Base-by-base conservation (phyloP, 2,888 invertebrate species). In the Phalera bucephala region DNA sequence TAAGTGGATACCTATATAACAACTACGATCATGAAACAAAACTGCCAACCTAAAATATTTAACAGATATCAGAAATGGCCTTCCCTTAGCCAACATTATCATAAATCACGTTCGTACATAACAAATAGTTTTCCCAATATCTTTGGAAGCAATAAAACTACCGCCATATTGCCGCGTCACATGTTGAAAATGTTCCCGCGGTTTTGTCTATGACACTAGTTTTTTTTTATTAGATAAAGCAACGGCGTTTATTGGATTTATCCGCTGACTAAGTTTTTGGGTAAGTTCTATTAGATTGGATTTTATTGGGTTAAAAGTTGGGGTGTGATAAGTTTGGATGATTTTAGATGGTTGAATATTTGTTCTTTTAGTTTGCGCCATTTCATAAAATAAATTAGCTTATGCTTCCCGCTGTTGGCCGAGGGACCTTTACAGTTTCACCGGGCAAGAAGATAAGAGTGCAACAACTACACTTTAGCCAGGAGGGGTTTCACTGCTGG, bases 171-270 rank as follows among this genome's bases (percentile, higher is more conserved):
- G 49, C 40, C 22, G 38, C 58, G 40, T 40, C 60, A 57, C 36
- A 36, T 60, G 60, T 48, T 45, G 45, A 14, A 22, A 60, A 60
- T 36, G 61, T 45, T 55, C 50, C 58, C 50, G 52, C 55, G 58
- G 52, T 53, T 45, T 70, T 66, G 56, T 66, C 66, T 68, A 63
- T 65, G 69, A 62, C 60, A 53, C 41, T 63, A 64, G 55, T 57
- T 65, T 67, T 64, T 61, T 64, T 59, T 61, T 49, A 52, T 59
- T 55, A 51, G 44, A 31, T 40, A 45, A 7, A 37, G 35, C 36
- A 31, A 41, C 40, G 36, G 41, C 50, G 39, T 38, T 55, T 58
- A 58, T 58, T 58, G 57, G 40, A 48, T 35, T 37, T 52, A 50
- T 55, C 27, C 33, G 58, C 58, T 60, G 58, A 58, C 47, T 45